Percentiles rank a stretch among this genome's conserved stretches.
phyloP scores from a whole-genome alignment of 2,797 vertebrate genomes.

The Sebastes nivosus region DNA sequence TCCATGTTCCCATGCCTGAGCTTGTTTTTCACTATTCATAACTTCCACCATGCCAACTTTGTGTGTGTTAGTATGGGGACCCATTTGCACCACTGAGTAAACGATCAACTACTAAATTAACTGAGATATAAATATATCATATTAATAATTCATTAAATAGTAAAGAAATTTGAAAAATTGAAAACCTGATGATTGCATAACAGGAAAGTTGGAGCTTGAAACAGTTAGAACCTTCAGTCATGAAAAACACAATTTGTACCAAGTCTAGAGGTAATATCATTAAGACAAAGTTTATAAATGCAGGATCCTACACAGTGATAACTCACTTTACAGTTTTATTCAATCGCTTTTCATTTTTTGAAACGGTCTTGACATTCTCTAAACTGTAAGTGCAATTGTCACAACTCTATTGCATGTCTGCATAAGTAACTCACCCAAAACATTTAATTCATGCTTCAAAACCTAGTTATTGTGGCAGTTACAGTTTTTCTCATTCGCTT shows the following conservation, averaged over 20 bases:
- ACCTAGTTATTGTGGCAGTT: no score
- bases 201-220: neutral
- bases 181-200: neutral
- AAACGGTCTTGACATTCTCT: no score
- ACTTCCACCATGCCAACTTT: neutral
- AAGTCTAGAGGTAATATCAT: neutral
- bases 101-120: neutral
- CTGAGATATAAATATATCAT: neutral
- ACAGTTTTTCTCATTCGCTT: no score
- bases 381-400: no score
- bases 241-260: neutral
- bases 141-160: neutral
- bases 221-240: neutral
- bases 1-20: neutral
- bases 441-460: no score
- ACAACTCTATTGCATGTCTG: no score
- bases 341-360: no score
- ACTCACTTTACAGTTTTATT: neutral
- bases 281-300: neutral
- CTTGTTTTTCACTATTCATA: neutral
- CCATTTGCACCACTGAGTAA: neutral
- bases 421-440: no score
- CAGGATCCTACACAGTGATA: neutral
- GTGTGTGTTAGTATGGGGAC: no score
- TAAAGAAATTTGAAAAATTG: neutral